phyloP scores from a whole-genome alignment of 2,888 invertebrate genomes.

The Tiliacea citrago region DNA sequence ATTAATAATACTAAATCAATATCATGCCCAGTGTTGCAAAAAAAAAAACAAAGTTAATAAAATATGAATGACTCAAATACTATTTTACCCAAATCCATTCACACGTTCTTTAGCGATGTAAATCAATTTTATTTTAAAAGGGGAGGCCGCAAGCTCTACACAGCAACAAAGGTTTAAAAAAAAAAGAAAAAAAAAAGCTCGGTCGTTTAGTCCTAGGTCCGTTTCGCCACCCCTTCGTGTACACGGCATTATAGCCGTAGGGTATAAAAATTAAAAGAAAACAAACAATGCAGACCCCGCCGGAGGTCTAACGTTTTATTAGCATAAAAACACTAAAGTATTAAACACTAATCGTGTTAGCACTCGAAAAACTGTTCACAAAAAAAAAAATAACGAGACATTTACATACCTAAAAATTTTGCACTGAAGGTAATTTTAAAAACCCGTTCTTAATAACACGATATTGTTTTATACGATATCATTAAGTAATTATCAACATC shows the following conservation, averaged over 20 bases:
- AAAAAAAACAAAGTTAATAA: constrained; percentile 12
- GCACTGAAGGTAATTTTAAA: constrained; percentile 17
- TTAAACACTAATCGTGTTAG: constrained; percentile 70
- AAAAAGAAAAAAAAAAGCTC: constrained; percentile 62
- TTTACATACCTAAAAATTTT: constrained; percentile 19
- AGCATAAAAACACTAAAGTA: constrained; percentile 66
- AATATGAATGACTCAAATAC: constrained; percentile 5
- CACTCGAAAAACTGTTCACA: constrained; percentile 37
- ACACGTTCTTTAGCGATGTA: constrained; percentile 44
- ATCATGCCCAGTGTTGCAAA: background rate
- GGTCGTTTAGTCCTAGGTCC: constrained; percentile 70
- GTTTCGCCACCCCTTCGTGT: constrained; percentile 80
- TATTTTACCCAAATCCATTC: constrained; percentile 38
- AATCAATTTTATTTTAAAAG: constrained; percentile 74
- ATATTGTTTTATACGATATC: constrained; percentile 26
- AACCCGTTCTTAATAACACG: constrained; percentile 34
- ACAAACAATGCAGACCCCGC: constrained; percentile 72
- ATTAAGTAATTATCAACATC: constrained; percentile 52
- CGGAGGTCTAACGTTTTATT: constrained; percentile 72
- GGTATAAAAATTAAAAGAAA: constrained; percentile 79
- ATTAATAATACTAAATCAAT: constrained; percentile 1
- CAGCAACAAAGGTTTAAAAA: constrained; percentile 70
- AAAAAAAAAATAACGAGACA: constrained; percentile 42
- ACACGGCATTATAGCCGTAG: constrained; percentile 72
- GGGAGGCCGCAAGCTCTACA: constrained; percentile 66